Base-by-base conservation (phyloP, 1,140 invertebrate species). In the Chlorops oryzae region DNA sequence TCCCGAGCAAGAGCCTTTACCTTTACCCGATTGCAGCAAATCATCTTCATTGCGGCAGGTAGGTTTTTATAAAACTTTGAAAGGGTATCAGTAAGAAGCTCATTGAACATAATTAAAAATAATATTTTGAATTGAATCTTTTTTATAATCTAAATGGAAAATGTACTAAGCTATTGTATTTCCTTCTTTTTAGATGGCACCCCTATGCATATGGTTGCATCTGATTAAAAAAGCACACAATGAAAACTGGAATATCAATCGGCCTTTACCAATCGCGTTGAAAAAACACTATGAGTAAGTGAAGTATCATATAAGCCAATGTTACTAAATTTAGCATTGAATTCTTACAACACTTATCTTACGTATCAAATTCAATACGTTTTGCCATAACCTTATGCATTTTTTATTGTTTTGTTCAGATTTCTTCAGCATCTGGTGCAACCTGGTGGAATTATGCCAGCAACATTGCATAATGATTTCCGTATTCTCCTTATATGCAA, bases 161-260 rank as follows among this genome's bases (percentile, higher is more conserved):
- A 10, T 24, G 21, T 7, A 21, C 9, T 7, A n/a, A n/a, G n/a
- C n/a, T n/a, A n/a, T 17, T 9, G 12, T 28, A 28, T 10, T n/a
- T 6, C 10, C 27, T 7, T 24, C 40, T 13, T 38, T 51, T 6
- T 24, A 66, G 73, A 88, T 96, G 84, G 91, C 95, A 2, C 86
- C 90, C 34, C 91, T 91, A 5, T 96, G 91, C 61, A 96, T 96
- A 65, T 97, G 93, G 91, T 92, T 96, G 62, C 93, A 97, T 75
- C 76, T 97, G 27, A 77, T 91, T 51, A 96, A 93, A 69, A 97
- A 97, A 74, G 92, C 92, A 9, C 87, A 92, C 62, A 79, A 80
- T 12, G 88, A 92, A 57, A 85, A 87, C 57, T 81, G 83, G 47
- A 87, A 83, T 55, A 83, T 90, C 62, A 83, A 82, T 44, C 73